A percentile compares a stretch with the other conserved stretches of the same genome.
Evolutionary conservation across 2,888 invertebrate genomes (phyloP).

Genomic region (Mantis religiosa): DNA sequence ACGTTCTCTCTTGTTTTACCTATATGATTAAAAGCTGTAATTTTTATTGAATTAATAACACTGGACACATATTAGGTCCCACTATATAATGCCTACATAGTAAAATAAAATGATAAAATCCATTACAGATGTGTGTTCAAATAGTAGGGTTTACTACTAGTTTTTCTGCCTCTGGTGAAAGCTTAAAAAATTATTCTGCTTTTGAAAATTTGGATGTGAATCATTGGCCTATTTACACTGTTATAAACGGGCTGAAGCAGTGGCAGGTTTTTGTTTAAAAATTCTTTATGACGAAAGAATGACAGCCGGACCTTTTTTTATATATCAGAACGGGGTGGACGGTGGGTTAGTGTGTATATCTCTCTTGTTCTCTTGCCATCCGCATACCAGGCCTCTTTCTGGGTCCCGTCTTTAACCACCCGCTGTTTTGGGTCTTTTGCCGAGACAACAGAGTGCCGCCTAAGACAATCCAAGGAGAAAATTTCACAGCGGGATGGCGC

Average conservation of each 20-base stretch:
- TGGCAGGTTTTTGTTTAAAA: neutral
- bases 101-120: too few species aligned
- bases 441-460: slow-evolving; percentile 6
- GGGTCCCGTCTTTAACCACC: slow-evolving; percentile 10
- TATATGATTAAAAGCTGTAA: too few species aligned
- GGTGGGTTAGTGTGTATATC: neutral
- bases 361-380: neutral
- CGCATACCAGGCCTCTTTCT: slow-evolving; percentile 2
- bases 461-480: slow-evolving; percentile 17
- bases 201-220: too few species aligned
- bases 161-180: too few species aligned
- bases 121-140: too few species aligned
- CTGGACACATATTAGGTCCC: too few species aligned
- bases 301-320: neutral
- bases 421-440: slow-evolving; percentile 14
- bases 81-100: too few species aligned
- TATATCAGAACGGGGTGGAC: neutral
- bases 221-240: neutral
- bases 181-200: too few species aligned
- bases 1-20: too few species aligned
- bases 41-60: too few species aligned
- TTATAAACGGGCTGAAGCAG: neutral
- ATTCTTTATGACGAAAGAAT: slow-evolving; percentile 13
- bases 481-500: slow-evolving; percentile 14
- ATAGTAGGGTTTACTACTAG: too few species aligned